A percentile compares a stretch with the other conserved stretches of the same genome.
These are phyloP conservation scores for Drosophila bocki DNA, from an alignment of 1,140 invertebrate species.

Conservation along the genomic window DNA sequence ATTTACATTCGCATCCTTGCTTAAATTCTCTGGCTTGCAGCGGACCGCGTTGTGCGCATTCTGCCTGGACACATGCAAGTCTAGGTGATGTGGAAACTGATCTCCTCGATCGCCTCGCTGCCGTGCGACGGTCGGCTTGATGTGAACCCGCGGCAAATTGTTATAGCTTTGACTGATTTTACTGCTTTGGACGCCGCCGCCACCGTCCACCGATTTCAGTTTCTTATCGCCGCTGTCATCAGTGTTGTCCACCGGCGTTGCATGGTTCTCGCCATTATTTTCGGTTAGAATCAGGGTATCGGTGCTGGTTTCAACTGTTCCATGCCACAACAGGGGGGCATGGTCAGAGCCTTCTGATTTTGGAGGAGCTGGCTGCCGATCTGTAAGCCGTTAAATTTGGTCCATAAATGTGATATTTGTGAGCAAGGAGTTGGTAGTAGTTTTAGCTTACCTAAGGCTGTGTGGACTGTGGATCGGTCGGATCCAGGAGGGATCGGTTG, in stretches of 20 bases:
- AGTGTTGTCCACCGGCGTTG: not conserved
- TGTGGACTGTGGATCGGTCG: not conserved
- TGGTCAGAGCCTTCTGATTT: constrained; percentile 52
- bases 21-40: constrained; percentile 12
- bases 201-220: constrained; percentile 5
- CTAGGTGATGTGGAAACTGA: constrained; percentile 39
- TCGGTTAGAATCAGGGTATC: constrained; percentile 83
- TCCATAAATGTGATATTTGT: not conserved
- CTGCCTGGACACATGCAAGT: constrained; percentile 38
- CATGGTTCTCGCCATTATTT: constrained; percentile 6
- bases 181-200: constrained; percentile 34
- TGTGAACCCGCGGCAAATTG: constrained; percentile 71
- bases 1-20: constrained; percentile 10
- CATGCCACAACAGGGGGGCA: constrained; percentile 55
- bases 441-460: constrained; percentile 10
- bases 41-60: constrained; percentile 13
- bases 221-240: constrained; percentile 15
- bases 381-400: constrained; percentile 4
- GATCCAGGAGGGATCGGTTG: constrained; percentile 5
- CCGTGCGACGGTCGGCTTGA: constrained; percentile 42
- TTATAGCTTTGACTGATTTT: constrained; percentile 64
- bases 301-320: constrained; percentile 85
- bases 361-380: constrained; percentile 37
- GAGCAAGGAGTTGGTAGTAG: not conserved
- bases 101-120: constrained; percentile 27